Percentiles rank a stretch among this genome's conserved stretches.
phyloP scores from a whole-genome alignment of 1,140 invertebrate species.

The Plutomurus gul region DNA sequence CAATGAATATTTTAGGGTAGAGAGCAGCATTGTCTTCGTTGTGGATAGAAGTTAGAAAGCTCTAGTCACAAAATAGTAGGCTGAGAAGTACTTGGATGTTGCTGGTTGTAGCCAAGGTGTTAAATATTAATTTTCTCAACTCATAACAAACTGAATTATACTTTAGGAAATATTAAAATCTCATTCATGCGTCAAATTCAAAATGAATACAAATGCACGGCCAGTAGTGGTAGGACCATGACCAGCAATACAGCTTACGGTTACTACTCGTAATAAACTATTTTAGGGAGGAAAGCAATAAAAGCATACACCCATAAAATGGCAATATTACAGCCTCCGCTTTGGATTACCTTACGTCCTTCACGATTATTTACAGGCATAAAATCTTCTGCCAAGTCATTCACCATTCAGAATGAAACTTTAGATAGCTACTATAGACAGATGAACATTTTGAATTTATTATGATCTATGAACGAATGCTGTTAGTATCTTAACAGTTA shows the following conservation, averaged over 20 bases:
- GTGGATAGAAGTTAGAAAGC: no score
- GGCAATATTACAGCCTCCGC: neutral
- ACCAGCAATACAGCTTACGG: neutral
- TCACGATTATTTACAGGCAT: conserved; percentile 24
- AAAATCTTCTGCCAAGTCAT: conserved; percentile 20
- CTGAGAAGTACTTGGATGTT: no score
- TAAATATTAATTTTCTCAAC: neutral
- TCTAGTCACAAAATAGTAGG: no score
- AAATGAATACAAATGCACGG: neutral
- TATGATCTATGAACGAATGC: no score
- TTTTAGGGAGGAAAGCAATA: conserved; percentile 18
- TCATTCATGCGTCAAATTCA: conserved; percentile 4
- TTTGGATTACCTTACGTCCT: conserved; percentile 17
- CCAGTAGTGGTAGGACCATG: neutral
- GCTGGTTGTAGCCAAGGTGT: no score
- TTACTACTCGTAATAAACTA: neutral
- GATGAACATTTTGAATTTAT: neutral
- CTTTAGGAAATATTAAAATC: neutral
- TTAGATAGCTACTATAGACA: neutral
- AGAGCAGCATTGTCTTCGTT: no score
- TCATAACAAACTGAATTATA: neutral
- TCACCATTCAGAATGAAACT: neutral
- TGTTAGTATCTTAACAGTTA: no score
- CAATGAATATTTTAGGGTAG: no score
- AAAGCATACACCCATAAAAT: conserved; percentile 2